A percentile compares a stretch with the other conserved stretches of the same genome.
phyloP scores from a whole-genome alignment of 2,888 invertebrate species.

The Chironomus tentans region DNA sequence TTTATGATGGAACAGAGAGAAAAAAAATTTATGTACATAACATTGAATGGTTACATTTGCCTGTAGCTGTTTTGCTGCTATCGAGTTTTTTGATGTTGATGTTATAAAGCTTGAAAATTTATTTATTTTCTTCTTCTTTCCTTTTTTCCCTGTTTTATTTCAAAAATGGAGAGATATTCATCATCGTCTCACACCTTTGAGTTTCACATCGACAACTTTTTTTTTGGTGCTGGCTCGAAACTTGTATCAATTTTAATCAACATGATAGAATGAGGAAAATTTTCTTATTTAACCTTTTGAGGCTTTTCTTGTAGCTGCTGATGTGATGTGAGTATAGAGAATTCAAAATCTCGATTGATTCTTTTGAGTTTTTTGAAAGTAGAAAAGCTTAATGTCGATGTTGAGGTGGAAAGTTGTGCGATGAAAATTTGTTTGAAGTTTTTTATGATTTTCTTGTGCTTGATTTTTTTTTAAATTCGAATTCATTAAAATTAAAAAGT shows the following conservation, averaged over 20 bases:
- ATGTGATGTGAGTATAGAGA: neutral
- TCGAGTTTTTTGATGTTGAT: neutral
- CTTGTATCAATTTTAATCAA: neutral
- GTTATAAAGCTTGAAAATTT: neutral
- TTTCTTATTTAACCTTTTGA: conserved; percentile 26
- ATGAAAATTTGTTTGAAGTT: too few relatives aligned
- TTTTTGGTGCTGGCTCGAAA: neutral
- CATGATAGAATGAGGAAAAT: neutral
- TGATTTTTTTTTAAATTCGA: too few relatives aligned
- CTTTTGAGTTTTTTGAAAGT: too few relatives aligned
- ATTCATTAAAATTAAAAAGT: too few relatives aligned
- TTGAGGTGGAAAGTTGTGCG: too few relatives aligned
- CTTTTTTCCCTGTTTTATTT: neutral
- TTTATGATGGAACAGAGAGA: neutral
- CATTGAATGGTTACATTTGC: neutral
- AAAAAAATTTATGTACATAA: neutral
- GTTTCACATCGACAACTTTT: neutral
- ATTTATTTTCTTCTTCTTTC: too few relatives aligned
- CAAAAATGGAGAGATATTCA: conserved; percentile 22
- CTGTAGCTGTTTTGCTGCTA: neutral
- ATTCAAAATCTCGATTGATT: too few relatives aligned
- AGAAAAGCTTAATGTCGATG: too few relatives aligned
- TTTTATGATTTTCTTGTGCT: too few relatives aligned
- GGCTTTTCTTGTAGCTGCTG: neutral
- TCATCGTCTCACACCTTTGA: conserved; percentile 9